Conservation (phyloP, 2,888 invertebrate genomes). For the Andrena haemorrhoa region DNA sequence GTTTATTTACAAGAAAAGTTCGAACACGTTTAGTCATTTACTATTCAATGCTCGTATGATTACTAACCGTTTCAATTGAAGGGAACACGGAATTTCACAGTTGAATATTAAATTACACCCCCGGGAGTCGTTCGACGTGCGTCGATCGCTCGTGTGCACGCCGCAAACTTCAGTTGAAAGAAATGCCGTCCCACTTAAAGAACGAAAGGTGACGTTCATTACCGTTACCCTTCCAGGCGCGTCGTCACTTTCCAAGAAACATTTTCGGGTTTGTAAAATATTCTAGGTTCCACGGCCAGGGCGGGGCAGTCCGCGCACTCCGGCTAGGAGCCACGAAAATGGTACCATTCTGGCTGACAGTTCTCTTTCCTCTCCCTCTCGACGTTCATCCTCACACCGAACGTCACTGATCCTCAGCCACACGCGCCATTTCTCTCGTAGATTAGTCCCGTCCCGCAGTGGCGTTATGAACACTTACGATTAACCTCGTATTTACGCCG, state of each 20-base stretch:
- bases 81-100: neutral
- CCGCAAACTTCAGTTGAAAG: neutral
- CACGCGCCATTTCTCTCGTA: constrained; percentile 48
- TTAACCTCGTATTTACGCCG: constrained; percentile 57
- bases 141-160: neutral
- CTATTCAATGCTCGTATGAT: neutral
- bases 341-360: neutral
- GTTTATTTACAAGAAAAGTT: constrained; percentile 9
- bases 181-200: neutral
- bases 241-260: neutral
- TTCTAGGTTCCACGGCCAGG: constrained; percentile 8
- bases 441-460: constrained; percentile 58
- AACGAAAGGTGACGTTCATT: neutral
- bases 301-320: neutral
- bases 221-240: too few relatives aligned
- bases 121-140: neutral
- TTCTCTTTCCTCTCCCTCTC: constrained; percentile 4
- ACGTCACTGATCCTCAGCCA: constrained; percentile 41
- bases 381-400: constrained; percentile 3
- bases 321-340: constrained; percentile 5
- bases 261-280: neutral
- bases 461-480: constrained; percentile 70
- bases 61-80: constrained; percentile 1
- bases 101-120: neutral
- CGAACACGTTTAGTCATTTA: neutral